A percentile compares a stretch with the other conserved stretches of the same genome.
Evolutionary conservation across 2,113 vertebrate genomes (phyloP).

Genomic region (Alexandromys fortis): DNA sequence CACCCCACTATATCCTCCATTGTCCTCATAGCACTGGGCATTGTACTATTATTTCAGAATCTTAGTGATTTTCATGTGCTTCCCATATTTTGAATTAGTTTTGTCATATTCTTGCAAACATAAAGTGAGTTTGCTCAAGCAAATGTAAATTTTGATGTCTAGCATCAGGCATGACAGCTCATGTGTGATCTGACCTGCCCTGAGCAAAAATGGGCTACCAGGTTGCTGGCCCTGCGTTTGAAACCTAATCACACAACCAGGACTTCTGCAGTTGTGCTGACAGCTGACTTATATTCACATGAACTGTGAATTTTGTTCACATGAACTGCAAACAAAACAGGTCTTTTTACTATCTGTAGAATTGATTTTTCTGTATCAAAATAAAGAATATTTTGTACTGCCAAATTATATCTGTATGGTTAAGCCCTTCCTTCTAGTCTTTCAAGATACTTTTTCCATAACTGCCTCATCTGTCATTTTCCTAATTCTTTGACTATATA

Average conservation of each 20-base stretch:
- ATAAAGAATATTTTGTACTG: slow-evolving; percentile 51
- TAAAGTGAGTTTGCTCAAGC: not conserved
- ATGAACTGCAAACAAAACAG: slow-evolving; percentile 31
- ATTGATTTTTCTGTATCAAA: slow-evolving; percentile 65
- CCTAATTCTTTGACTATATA: not conserved
- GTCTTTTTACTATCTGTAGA: slow-evolving; percentile 47
- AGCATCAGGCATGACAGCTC: not conserved
- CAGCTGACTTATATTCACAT: not conserved
- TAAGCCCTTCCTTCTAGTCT: slow-evolving; percentile 11
- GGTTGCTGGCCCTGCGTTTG: fast-evolving
- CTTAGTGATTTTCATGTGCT: not conserved
- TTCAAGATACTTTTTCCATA: not conserved
- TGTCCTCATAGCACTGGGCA: not conserved
- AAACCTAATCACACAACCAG: not conserved
- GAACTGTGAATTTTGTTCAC: not conserved
- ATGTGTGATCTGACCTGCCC: not conserved
- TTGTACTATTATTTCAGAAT: not conserved
- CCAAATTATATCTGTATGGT: slow-evolving; percentile 43
- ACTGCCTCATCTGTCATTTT: not conserved
- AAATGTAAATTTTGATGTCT: not conserved
- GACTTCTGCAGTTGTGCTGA: not conserved
- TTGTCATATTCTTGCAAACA: not conserved
- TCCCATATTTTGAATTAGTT: slow-evolving; percentile 18
- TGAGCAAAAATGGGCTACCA: not conserved
- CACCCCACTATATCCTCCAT: not conserved